Conservation (phyloP, 1,140 invertebrate species). For the Drosophila malerkotliana region DNA sequence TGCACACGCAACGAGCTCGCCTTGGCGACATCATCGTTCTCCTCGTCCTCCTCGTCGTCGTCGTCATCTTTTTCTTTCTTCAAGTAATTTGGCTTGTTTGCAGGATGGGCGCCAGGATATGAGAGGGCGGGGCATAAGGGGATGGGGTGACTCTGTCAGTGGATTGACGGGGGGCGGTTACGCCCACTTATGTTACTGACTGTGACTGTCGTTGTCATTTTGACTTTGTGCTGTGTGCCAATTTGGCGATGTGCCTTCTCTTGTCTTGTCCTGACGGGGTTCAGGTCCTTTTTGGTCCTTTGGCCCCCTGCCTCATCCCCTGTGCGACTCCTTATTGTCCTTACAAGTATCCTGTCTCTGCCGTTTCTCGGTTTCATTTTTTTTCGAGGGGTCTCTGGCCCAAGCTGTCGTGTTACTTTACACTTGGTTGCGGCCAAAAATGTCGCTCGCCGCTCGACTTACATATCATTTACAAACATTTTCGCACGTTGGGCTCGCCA, state of each 20-base stretch:
- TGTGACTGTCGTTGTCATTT: slow-evolving; percentile 49
- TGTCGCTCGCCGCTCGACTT: slow-evolving; percentile 46
- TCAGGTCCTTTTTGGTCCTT: not conserved
- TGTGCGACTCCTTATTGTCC: slow-evolving; percentile 12
- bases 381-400: slow-evolving; percentile 15
- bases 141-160: not conserved
- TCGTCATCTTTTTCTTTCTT: slow-evolving; percentile 48
- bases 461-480: slow-evolving; percentile 64
- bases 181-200: slow-evolving; percentile 50
- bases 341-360: slow-evolving; percentile 12
- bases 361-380: not conserved
- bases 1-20: slow-evolving; percentile 42
- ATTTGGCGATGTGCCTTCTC: slow-evolving; percentile 45
- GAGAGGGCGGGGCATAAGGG: not conserved
- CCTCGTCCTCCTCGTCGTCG: slow-evolving; percentile 8
- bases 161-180: not conserved
- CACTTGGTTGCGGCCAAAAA: slow-evolving; percentile 72
- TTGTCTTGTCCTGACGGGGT: slow-evolving; percentile 30
- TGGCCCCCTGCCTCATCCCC: not conserved
- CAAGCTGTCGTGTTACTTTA: slow-evolving; percentile 48
- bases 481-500: slow-evolving; percentile 64
- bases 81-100: slow-evolving; percentile 40
- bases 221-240: slow-evolving; percentile 51
- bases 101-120: slow-evolving; percentile 5
- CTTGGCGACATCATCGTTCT: slow-evolving; percentile 39